Evolutionary conservation across 1,140 invertebrate species (phyloP).

Genomic region (Caenorhabditis latens): DNA sequence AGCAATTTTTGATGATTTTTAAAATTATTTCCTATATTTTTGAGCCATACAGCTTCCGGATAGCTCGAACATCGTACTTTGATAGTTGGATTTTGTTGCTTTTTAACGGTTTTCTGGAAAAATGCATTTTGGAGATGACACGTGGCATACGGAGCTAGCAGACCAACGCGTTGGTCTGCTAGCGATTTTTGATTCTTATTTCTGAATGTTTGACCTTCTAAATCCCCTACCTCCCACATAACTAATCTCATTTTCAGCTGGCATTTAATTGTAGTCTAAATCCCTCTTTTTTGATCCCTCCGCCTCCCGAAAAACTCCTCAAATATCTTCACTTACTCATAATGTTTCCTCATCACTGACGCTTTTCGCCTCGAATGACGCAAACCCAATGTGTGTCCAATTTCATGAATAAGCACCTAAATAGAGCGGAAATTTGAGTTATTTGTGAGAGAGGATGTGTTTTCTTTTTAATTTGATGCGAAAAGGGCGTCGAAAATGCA

Average conservation of each 20-base stretch:
- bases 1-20: background rate
- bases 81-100: background rate
- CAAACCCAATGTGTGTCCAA: slow-evolving; percentile 21
- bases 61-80: slow-evolving; percentile 47
- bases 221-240: too few relatives aligned
- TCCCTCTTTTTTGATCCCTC: too few relatives aligned
- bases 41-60: slow-evolving; percentile 27
- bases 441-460: background rate
- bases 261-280: too few relatives aligned
- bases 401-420: slow-evolving; percentile 37
- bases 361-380: background rate
- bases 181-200: too few relatives aligned
- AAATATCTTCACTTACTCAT: background rate
- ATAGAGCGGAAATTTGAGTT: background rate
- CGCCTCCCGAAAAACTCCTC: too few relatives aligned
- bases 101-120: slow-evolving; percentile 22
- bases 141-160: too few relatives aligned
- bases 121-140: background rate
- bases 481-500: too few relatives aligned
- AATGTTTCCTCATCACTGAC: slow-evolving; percentile 37
- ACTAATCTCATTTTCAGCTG: too few relatives aligned
- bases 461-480: too few relatives aligned
- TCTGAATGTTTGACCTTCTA: too few relatives aligned
- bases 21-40: too few relatives aligned
- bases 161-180: too few relatives aligned